Conservation (phyloP, 2,797 vertebrate species). For the Pteronotus mesoamericanus region DNA sequence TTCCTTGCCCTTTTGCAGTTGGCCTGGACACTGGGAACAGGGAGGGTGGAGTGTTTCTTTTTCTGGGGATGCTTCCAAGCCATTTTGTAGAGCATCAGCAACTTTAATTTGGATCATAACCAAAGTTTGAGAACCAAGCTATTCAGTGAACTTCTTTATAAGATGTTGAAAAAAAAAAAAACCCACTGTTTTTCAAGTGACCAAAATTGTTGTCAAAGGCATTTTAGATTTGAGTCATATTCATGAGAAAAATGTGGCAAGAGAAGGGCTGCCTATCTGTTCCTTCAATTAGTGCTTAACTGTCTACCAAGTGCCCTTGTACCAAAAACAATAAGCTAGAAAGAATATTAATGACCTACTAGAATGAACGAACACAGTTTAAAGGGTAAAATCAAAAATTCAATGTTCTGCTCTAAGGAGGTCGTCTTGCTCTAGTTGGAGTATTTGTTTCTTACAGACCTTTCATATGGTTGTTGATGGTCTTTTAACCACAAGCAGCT, state of each 20-base stretch:
- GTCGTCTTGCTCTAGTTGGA: constrained; percentile 35
- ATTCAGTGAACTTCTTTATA: constrained; percentile 48
- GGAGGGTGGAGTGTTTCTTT: constrained; percentile 42
- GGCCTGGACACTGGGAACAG: constrained; percentile 20
- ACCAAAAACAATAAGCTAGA: background rate
- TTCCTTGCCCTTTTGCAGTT: constrained; percentile 25
- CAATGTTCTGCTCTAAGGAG: background rate
- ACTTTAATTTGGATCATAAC: constrained; percentile 55
- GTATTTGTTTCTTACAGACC: constrained; percentile 40
- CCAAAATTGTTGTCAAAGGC: constrained; percentile 40
- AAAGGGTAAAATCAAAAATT: background rate
- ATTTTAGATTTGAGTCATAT: constrained; percentile 37
- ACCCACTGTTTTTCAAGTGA: constrained; percentile 6
- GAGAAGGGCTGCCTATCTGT: background rate
- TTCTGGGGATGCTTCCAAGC: constrained; percentile 54
- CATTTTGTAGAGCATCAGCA: constrained; percentile 48
- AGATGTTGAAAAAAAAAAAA: background rate
- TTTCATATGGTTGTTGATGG: constrained; percentile 46
- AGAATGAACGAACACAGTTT: background rate
- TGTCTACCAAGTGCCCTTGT: background rate
- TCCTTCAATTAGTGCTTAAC: constrained; percentile 2
- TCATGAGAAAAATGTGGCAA: constrained; percentile 5
- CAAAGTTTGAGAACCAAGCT: constrained; percentile 40
- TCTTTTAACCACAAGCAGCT: constrained; percentile 58
- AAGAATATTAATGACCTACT: background rate